Percentiles rank a stretch among this genome's conserved stretches.
Evolutionary conservation across 1,140 invertebrate species (phyloP).

Genomic region (Plodia interpunctella): DNA sequence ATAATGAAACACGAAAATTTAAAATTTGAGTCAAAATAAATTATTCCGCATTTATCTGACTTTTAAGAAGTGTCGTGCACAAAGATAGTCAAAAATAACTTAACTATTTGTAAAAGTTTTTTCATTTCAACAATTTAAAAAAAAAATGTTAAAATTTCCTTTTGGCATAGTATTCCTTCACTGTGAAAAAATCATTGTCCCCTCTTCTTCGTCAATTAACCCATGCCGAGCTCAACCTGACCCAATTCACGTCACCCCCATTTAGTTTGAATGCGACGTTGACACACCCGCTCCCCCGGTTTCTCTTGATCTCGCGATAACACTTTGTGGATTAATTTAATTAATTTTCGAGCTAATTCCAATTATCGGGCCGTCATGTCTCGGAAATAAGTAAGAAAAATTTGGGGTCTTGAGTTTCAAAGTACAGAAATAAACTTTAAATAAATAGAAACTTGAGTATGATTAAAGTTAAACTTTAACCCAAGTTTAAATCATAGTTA

Average conservation of each 20-base stretch:
- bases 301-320: constrained; percentile 9
- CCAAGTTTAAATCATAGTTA: too few species aligned
- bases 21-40: too few species aligned
- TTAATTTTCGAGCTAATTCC: constrained; percentile 2
- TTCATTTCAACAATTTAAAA: too few species aligned
- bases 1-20: too few species aligned
- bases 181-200: constrained; percentile 1
- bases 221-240: constrained; percentile 6
- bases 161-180: neutral
- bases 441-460: too few species aligned
- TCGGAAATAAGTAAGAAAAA: neutral
- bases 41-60: too few species aligned
- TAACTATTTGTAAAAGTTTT: too few species aligned
- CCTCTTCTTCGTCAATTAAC: neutral
- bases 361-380: neutral
- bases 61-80: too few species aligned
- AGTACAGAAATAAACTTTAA: neutral
- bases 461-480: too few species aligned
- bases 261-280: constrained; percentile 1
- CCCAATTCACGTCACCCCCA: constrained; percentile 8
- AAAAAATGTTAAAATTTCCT: too few species aligned
- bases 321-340: constrained; percentile 9
- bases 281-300: neutral
- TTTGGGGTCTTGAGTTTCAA: neutral
- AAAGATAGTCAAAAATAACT: too few species aligned